phyloP scores from a whole-genome alignment of 2,113 vertebrate species.

The cattle (Bos taurus) region DNA sequence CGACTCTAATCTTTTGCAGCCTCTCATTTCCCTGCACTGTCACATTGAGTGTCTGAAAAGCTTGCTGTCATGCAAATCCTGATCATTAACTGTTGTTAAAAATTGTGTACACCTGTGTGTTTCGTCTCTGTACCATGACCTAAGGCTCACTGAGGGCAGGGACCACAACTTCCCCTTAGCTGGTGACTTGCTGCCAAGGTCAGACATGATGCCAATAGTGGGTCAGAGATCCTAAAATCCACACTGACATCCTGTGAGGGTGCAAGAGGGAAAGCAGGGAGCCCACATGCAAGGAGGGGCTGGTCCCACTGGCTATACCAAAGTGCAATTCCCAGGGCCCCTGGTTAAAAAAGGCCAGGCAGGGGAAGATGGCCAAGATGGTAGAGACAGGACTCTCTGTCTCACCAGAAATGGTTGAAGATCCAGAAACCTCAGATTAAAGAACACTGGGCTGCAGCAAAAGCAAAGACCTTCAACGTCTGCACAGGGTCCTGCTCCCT shows the following conservation, averaged over 20 bases:
- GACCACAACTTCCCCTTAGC: not conserved
- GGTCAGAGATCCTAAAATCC: not conserved
- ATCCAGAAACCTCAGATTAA: not conserved
- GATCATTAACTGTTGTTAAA: not conserved
- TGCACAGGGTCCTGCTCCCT: not conserved
- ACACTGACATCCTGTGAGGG: not conserved
- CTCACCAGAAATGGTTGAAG: rapidly evolving
- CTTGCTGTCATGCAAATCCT: not conserved
- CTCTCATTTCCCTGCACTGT: not conserved
- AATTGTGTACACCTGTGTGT: not conserved
- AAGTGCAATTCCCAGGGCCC: too few species aligned
- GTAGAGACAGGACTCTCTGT: rapidly evolving
- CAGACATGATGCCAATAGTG: too few species aligned
- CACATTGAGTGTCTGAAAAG: not conserved
- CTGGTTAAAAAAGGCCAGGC: not conserved
- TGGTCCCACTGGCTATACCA: rapidly evolving
- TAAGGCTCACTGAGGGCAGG: not conserved
- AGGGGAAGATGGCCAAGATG: rapidly evolving
- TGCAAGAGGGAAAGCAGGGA: not conserved
- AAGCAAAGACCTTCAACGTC: not conserved
- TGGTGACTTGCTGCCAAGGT: not conserved
- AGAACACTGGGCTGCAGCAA: not conserved
- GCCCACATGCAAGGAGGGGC: not conserved
- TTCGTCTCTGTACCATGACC: not conserved
- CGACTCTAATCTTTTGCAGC: rapidly evolving